phyloP scores from a whole-genome alignment of 1,140 invertebrate genomes.

The Drosophila kanapiae region DNA sequence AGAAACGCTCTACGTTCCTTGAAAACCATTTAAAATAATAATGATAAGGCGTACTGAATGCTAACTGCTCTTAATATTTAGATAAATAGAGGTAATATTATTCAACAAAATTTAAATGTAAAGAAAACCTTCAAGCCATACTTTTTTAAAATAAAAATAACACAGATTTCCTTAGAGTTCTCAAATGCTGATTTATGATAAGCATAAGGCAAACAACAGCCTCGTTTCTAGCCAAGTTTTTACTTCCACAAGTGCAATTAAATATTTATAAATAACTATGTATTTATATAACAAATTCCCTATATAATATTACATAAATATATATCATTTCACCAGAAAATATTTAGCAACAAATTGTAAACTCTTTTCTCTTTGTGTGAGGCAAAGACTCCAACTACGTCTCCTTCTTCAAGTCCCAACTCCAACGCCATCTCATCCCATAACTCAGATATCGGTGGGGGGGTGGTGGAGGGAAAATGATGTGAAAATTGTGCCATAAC shows the following conservation, averaged over 20 bases:
- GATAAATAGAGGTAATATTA: too few relatives aligned
- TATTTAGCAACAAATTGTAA: neutral
- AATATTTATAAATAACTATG: neutral
- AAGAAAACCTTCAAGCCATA: too few relatives aligned
- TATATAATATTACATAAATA: neutral
- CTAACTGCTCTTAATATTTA: too few relatives aligned
- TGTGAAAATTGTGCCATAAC: constrained; percentile 85
- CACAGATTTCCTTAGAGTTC: neutral
- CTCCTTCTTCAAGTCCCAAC: neutral
- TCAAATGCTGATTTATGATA: neutral
- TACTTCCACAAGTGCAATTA: neutral
- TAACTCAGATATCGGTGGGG: constrained; percentile 65
- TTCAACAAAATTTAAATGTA: too few relatives aligned
- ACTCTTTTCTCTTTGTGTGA: neutral
- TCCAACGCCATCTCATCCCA: constrained; percentile 39
- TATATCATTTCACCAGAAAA: neutral
- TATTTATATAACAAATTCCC: neutral
- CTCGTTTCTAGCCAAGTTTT: neutral
- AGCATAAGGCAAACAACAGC: too few relatives aligned
- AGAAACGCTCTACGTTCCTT: too few relatives aligned
- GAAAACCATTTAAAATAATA: too few relatives aligned
- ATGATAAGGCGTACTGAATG: too few relatives aligned
- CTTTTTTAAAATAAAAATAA: too few relatives aligned
- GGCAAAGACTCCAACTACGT: neutral
- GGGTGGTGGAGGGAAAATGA: constrained; percentile 67